Evolutionary conservation across 2,797 vertebrate genomes (phyloP).

Genomic region (Hoplostethus atlanticus): DNA sequence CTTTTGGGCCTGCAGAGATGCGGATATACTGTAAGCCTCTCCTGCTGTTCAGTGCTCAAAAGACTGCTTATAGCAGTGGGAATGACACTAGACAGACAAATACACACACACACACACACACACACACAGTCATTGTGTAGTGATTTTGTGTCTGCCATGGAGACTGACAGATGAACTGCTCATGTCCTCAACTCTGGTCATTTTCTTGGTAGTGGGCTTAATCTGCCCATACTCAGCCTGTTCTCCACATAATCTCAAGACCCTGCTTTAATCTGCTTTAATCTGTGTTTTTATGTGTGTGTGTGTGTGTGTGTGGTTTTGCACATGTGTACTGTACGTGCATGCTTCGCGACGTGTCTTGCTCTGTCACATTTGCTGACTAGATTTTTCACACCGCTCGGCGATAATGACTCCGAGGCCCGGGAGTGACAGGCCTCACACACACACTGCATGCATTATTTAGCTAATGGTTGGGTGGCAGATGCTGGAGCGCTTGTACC

Average conservation of each 20-base stretch:
- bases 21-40: slow-evolving; percentile 22
- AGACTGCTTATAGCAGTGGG: neutral
- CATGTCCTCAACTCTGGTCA: slow-evolving; percentile 46
- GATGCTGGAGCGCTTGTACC: slow-evolving; percentile 61
- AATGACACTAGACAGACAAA: neutral
- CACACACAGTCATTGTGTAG: slow-evolving; percentile 10
- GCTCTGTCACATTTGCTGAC: slow-evolving; percentile 38
- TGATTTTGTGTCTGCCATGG: slow-evolving; percentile 13
- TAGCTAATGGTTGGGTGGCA: slow-evolving; percentile 69
- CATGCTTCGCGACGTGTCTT: neutral
- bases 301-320: slow-evolving; percentile 28
- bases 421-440: slow-evolving; percentile 43
- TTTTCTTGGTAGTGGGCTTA: slow-evolving; percentile 54
- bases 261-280: slow-evolving; percentile 56
- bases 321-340: slow-evolving; percentile 19
- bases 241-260: slow-evolving; percentile 51
- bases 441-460: slow-evolving; percentile 75
- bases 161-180: slow-evolving; percentile 52
- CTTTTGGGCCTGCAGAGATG: slow-evolving; percentile 47
- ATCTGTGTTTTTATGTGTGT: slow-evolving; percentile 12
- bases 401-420: slow-evolving; percentile 41
- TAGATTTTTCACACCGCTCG: slow-evolving; percentile 41
- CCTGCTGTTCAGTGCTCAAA: slow-evolving; percentile 31
- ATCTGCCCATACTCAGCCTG: slow-evolving; percentile 43
- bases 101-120: slow-evolving; percentile 2